A percentile compares a stretch with the other conserved stretches of the same genome.
Conservation (phyloP, 2,797 vertebrate species). For the Enteromius treurensis region DNA sequence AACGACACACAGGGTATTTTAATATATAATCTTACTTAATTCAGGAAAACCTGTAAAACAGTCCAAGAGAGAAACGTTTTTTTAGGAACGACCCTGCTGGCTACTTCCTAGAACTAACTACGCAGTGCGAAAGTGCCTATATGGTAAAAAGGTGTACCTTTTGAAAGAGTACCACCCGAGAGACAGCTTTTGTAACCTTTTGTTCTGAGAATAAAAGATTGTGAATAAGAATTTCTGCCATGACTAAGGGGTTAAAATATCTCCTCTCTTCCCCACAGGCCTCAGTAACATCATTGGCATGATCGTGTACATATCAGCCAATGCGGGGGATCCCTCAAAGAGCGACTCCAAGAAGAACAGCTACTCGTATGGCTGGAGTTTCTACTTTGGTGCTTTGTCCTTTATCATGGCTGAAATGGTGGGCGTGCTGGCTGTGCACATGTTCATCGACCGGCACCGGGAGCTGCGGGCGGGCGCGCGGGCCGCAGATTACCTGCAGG, state of each 20-base stretch:
- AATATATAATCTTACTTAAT: too few relatives aligned
- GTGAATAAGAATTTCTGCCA: background rate
- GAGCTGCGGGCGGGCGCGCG: slow-evolving; percentile 89
- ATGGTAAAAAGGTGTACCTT: background rate
- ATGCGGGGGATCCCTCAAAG: slow-evolving; percentile 96
- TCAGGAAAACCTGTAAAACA: too few relatives aligned
- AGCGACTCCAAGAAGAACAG: slow-evolving; percentile 99
- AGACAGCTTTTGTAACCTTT: background rate
- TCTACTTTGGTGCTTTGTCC: slow-evolving; percentile 98
- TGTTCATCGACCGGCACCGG: slow-evolving; percentile 99
- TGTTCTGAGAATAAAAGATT: background rate
- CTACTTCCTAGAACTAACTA: too few relatives aligned
- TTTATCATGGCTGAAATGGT: slow-evolving; percentile 99
- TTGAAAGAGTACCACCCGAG: background rate
- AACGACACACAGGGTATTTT: too few relatives aligned
- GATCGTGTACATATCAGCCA: slow-evolving; percentile 99
- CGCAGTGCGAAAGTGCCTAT: too few relatives aligned
- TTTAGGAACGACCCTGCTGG: too few relatives aligned
- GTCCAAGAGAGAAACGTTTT: too few relatives aligned
- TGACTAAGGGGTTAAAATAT: background rate
- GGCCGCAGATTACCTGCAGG: slow-evolving; percentile 96
- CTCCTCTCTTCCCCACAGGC: slow-evolving; percentile 73
- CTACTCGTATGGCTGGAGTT: slow-evolving; percentile 99
- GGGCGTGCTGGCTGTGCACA: slow-evolving; percentile 97
- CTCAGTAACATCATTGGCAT: slow-evolving; percentile 99